phyloP scores from a whole-genome alignment of 2,797 vertebrate species.

The Ctenopoma multispine region DNA sequence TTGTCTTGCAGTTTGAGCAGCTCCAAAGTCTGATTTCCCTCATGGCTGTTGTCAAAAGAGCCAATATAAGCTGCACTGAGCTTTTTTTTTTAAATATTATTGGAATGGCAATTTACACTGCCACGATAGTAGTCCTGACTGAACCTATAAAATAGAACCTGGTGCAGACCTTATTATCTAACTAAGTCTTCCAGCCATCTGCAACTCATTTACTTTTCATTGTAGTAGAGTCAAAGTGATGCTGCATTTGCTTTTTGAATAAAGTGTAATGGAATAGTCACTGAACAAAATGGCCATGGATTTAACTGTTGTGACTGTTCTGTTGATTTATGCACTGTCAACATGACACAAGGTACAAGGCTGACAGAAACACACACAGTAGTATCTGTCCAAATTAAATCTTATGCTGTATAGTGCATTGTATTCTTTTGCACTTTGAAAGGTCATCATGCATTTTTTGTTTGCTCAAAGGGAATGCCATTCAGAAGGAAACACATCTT shows the following conservation, averaged over 20 bases:
- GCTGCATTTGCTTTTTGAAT: neutral
- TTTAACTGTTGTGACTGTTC: neutral
- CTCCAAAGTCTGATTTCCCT: neutral
- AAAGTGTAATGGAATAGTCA: neutral
- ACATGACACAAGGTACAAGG: neutral
- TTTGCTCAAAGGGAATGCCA: neutral
- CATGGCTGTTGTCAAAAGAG: slow-evolving; percentile 1
- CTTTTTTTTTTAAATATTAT: neutral
- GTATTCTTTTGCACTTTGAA: slow-evolving; percentile 7
- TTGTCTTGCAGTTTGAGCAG: neutral
- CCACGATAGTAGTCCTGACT: neutral
- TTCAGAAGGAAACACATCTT: neutral
- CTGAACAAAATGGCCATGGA: neutral
- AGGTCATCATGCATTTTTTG: neutral
- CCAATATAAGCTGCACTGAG: neutral
- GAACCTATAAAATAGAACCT: neutral
- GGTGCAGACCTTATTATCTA: neutral
- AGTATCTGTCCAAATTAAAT: neutral
- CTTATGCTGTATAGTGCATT: neutral
- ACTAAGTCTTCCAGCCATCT: neutral
- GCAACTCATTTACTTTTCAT: no score
- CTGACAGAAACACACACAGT: neutral
- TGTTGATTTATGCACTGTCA: neutral
- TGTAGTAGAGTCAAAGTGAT: neutral
- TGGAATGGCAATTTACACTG: neutral